phyloP scores from a whole-genome alignment of 2,113 vertebrate genomes.

The Cephalophus harveyi region DNA sequence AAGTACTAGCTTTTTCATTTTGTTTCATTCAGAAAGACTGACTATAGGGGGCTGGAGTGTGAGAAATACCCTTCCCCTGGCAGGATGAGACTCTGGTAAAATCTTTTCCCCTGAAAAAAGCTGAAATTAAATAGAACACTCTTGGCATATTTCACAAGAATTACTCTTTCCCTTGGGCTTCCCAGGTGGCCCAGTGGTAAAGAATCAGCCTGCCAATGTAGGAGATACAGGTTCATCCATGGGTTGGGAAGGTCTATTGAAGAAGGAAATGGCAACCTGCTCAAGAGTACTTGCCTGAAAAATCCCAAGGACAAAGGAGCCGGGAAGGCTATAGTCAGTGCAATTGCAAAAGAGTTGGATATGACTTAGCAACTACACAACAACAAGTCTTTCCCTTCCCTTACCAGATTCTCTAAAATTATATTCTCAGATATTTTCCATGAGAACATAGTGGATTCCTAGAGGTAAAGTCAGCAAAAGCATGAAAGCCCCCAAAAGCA shows the following conservation, averaged over 20 bases:
- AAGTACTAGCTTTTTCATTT: neutral
- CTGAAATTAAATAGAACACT: neutral
- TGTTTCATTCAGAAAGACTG: neutral
- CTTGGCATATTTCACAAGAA: neutral
- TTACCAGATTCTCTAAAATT: neutral
- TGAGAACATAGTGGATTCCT: neutral
- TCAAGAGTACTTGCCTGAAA: neutral
- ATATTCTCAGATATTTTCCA: neutral
- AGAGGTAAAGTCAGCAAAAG: neutral
- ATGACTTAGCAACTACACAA: neutral
- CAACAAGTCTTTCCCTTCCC: neutral
- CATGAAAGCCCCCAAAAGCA: rapidly evolving
- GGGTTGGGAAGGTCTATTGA: neutral
- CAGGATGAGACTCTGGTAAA: neutral
- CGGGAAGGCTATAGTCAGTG: neutral
- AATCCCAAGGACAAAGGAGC: neutral
- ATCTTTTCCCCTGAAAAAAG: neutral
- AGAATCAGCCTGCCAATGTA: neutral
- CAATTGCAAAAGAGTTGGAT: rapidly evolving
- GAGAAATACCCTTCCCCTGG: neutral
- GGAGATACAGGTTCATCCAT: neutral
- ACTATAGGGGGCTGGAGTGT: neutral
- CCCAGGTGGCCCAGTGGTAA: neutral
- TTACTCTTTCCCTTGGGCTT: neutral
- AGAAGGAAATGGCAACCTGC: neutral